phyloP scores from a whole-genome alignment of 37 sponge, comb jelly and placozoan genomes.

The Ianthella basta region DNA sequence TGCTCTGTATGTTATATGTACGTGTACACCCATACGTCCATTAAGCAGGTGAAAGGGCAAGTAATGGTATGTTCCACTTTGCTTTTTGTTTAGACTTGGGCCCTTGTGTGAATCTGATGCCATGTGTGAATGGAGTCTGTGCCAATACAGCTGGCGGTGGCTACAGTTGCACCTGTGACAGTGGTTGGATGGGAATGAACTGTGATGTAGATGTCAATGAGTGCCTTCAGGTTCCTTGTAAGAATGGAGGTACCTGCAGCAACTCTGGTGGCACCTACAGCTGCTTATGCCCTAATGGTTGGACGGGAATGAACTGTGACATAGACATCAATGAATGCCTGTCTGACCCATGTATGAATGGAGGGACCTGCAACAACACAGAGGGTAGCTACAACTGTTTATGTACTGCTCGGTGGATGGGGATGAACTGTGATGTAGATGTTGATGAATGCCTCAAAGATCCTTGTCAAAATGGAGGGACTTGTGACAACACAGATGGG shows the following conservation, averaged over 20 bases:
- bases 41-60: too few relatives aligned
- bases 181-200: constrained; percentile 36
- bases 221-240: constrained; percentile 24
- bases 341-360: constrained; percentile 54
- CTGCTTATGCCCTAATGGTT: constrained; percentile 58
- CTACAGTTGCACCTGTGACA: constrained; percentile 33
- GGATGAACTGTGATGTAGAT: constrained; percentile 34
- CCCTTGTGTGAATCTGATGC: background rate
- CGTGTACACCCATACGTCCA: too few relatives aligned
- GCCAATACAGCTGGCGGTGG: background rate
- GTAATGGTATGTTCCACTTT: too few relatives aligned
- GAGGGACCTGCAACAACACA: constrained; percentile 40
- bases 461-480: constrained; percentile 66
- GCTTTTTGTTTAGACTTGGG: too few relatives aligned
- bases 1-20: too few relatives aligned
- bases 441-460: constrained; percentile 29
- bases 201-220: constrained; percentile 31
- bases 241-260: constrained; percentile 20
- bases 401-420: constrained; percentile 21
- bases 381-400: constrained; percentile 28
- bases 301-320: constrained; percentile 42
- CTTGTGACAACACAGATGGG: constrained; percentile 19
- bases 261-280: background rate
- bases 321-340: constrained; percentile 30
- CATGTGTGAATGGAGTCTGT: constrained; percentile 66